phyloP scores from a whole-genome alignment of 53 echinoderm and acorn worm genomes.

The Mesocentrotus franciscanus region DNA sequence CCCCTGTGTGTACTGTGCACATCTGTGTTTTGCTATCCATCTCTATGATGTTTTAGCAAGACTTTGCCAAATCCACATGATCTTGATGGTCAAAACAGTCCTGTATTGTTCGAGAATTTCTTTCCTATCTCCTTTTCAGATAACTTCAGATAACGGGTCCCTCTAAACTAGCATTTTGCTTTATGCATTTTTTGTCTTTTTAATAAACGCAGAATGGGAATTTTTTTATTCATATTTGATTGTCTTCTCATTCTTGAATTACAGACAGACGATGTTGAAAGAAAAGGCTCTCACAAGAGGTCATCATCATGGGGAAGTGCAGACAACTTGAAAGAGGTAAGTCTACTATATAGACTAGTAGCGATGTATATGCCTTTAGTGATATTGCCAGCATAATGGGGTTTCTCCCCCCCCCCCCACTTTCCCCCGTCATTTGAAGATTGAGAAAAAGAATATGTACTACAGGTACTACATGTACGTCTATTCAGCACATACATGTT shows the following conservation, averaged over 20 bases:
- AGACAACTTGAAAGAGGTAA: conserved; percentile 95
- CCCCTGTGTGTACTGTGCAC: too few relatives aligned
- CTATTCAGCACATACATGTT: too few relatives aligned
- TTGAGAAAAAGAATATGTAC: too few relatives aligned
- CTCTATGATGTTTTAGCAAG: too few relatives aligned
- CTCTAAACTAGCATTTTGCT: not conserved
- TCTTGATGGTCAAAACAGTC: too few relatives aligned
- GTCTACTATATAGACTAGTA: not conserved
- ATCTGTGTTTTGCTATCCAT: not conserved
- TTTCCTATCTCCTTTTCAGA: not conserved
- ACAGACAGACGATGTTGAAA: conserved; percentile 94
- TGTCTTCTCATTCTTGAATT: conserved; percentile 26
- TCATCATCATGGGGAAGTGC: conserved; percentile 98
- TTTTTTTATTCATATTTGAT: not conserved
- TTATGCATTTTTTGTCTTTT: not conserved
- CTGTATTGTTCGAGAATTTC: too few relatives aligned
- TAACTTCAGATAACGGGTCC: not conserved
- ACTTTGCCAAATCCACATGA: too few relatives aligned
- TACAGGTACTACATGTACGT: too few relatives aligned
- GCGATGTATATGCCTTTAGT: too few relatives aligned
- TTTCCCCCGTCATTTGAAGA: too few relatives aligned
- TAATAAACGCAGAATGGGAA: not conserved
- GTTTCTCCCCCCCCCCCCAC: too few relatives aligned
- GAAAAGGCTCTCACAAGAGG: conserved; percentile 91
- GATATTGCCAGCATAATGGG: too few relatives aligned